A percentile compares a stretch with the other conserved stretches of the same genome.
Conservation (phyloP, 2,888 invertebrate species). For the Masnerella sp. region DNA sequence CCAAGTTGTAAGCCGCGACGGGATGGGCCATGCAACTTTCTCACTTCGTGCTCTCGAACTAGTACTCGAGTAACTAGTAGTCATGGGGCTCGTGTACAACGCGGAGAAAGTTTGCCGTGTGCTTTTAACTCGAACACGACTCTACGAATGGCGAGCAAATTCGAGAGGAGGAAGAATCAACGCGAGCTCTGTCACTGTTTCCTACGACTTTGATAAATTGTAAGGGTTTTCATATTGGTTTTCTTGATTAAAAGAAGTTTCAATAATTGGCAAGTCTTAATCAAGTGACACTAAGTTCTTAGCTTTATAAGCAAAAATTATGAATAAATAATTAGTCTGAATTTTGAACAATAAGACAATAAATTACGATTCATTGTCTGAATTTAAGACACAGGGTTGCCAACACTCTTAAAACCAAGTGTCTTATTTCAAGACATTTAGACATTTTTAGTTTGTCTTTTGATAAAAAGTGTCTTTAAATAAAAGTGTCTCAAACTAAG, state of each 20-base stretch:
- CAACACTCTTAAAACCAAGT: no score
- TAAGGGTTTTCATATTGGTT: conserved; percentile 56
- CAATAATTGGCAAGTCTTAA: conserved; percentile 42
- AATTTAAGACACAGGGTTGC: no score
- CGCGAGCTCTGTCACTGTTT: conserved; percentile 54
- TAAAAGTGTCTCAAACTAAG: no score
- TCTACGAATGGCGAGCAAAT: conserved; percentile 58
- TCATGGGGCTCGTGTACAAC: conserved; percentile 59
- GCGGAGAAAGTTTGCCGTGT: conserved; percentile 59
- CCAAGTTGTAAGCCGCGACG: no score
- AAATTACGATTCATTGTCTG: no score
- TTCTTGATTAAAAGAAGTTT: conserved; percentile 55
- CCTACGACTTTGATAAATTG: conserved; percentile 58
- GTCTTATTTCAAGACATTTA: no score
- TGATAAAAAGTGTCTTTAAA: no score
- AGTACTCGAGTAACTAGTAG: conserved; percentile 57
- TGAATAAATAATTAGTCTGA: no score
- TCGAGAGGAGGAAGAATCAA: conserved; percentile 59
- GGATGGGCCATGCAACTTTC: conserved; percentile 53
- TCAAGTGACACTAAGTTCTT: conserved; percentile 46
- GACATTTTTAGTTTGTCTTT: no score
- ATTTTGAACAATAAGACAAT: no score
- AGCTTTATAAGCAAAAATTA: conserved; percentile 26
- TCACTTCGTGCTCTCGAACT: conserved; percentile 55
- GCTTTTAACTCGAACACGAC: conserved; percentile 59